Evolutionary conservation across 2,888 invertebrate genomes (phyloP), one percentile per base, ranked within the genome.

Genomic region (Sminthurides aquaticus): DNA sequence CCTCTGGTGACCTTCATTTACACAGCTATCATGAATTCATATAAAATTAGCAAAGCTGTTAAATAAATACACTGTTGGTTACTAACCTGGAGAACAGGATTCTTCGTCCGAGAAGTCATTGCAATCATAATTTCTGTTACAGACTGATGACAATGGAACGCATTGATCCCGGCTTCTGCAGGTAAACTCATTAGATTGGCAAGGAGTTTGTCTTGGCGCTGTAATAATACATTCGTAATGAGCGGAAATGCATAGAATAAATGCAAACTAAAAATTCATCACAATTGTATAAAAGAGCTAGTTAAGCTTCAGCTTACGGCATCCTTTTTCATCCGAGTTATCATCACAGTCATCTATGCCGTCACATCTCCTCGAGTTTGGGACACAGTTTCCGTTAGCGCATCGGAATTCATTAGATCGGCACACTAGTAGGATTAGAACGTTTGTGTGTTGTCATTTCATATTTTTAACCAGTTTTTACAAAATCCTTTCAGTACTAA

Each of bases 261-360:
- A 11, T 11, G 18, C 43, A 43, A 43, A 18, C 18, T 18, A 18
- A 11, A 11, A 60, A 55, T 55, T 55, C 25, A 52, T 11, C n/a
- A 22, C 54, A 20, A 52, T 56, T 26, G 15, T 15, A 57, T n/a
- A n/a, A n/a, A n/a, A n/a, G n/a, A n/a, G n/a, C n/a, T 18, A 22
- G 11, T 54, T 20, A 8, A 54, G 20, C 11, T 18, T 43, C 48
- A 15, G n/a, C 76, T 75, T 74, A 76, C 75, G 75, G 76, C 88
- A 89, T 70, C 82, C 79, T 24, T 75, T 74, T 77, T 91, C 91
- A 76, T 91, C 90, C 26, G 84, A 83, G 3, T 82, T 82, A 75
- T 87, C 86, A 5, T 79, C 76, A 75, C 88, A 89, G 76, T 88
- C 86, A 1, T 60, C 67, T 3, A 71, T 55, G 18, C 82, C 81